Percentiles rank a stretch among this genome's conserved stretches.
Evolutionary conservation across 2,888 invertebrate genomes (phyloP).

Genomic region (Cephalotes varians): DNA sequence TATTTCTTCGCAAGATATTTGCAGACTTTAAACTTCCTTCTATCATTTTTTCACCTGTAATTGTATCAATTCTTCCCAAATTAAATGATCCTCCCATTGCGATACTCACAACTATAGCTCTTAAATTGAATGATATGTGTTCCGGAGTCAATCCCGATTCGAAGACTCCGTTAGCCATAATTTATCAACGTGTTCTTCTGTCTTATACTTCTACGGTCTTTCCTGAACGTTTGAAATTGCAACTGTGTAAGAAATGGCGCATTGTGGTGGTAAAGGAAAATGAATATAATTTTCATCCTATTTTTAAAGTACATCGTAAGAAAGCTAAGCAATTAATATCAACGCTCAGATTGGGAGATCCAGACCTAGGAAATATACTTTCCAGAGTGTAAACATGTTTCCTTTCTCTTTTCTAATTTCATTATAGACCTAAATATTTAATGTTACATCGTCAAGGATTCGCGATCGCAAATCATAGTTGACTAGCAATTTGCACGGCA

Average conservation of each 20-base stretch:
- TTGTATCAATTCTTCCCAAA: not conserved
- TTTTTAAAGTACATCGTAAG: not conserved
- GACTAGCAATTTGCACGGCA: not conserved
- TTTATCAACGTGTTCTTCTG: not conserved
- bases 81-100: not conserved
- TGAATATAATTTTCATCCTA: not conserved
- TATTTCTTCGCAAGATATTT: not conserved
- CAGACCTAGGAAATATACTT: not conserved
- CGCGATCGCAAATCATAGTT: not conserved
- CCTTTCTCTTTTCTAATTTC: not conserved
- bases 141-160: too few species aligned
- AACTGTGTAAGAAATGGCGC: not conserved
- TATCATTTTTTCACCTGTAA: not conserved
- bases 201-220: not conserved
- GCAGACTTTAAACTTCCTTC: not conserved
- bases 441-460: constrained; percentile 20
- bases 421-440: not conserved
- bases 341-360: not conserved
- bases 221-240: not conserved
- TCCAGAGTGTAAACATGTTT: not conserved
- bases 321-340: not conserved
- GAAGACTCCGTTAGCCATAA: not conserved
- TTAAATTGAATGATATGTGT: not conserved
- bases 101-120: not conserved
- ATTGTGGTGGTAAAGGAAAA: not conserved